Base-by-base conservation (phyloP, 2,888 invertebrate genomes). In the Podabrus alpinus region DNA sequence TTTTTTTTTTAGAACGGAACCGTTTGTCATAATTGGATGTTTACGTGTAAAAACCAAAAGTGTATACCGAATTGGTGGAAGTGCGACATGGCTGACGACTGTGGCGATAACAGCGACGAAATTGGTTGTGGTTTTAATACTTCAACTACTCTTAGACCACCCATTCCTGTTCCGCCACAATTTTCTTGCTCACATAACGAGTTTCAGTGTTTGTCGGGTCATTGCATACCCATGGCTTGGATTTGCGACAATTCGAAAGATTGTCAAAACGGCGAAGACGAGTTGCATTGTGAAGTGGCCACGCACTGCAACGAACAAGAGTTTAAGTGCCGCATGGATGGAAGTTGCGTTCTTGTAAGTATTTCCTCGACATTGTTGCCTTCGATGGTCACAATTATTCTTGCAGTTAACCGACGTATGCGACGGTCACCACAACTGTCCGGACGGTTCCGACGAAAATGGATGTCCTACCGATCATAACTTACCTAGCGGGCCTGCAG, bases 21-120 rank as follows among this genome's bases (percentile, higher is more conserved):
- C 7, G 87, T 89, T 0, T 94, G 94, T 81, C 89, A 91, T 66
- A 92, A 93, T 78, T 94, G 94, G 93, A 94, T 94, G 94, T 95
- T 94, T 84, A 90, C 89, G 80, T 95, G 95, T 82, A 87, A 89
- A 15, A 93, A 93, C 80, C 90, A 88, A 10, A 92, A 91, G 84
- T 94, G 94, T 82, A 89, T 94, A 66, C 94, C 94, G 0, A 91
- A 92, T 78, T 94, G 94, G 93, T 94, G 94, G 95, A 91, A 93
- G 78, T 95, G 95, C 83, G 95, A 95, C 82, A 90, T 88, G 21
- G 92, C 93, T 1, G 90, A 93, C 80, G 95, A 95, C 81, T 95
- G 95, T 79, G 92, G 91, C 0, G 94, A 95, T 79, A 89, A 89
- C 60, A 92, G 93, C 0, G 95, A 95, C 82, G 95, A 95, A 84